Percentiles rank a stretch among this genome's conserved stretches.
Evolutionary conservation across 2,797 vertebrate genomes (phyloP).

Genomic region (Lithobates sylvaticus): DNA sequence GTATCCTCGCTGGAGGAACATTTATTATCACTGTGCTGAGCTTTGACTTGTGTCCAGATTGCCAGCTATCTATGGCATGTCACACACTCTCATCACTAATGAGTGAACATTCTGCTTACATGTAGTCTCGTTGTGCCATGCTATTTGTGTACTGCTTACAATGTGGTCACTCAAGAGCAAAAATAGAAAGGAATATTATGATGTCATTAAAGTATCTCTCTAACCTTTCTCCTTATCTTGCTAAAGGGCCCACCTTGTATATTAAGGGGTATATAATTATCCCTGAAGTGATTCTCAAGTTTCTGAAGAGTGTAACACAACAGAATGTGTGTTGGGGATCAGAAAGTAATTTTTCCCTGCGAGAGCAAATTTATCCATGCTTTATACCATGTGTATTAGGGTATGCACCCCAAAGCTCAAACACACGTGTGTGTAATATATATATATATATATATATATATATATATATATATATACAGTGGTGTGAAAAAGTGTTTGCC

Average conservation of each 20-base stretch:
- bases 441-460: too few relatives aligned
- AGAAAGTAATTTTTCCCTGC: too few relatives aligned
- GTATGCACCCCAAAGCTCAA: too few relatives aligned
- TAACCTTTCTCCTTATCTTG: neutral
- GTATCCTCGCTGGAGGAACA: neutral
- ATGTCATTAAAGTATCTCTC: slow-evolving; percentile 23
- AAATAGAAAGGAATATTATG: slow-evolving; percentile 40
- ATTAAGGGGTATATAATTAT: neutral
- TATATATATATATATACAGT: too few relatives aligned
- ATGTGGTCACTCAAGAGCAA: slow-evolving; percentile 8
- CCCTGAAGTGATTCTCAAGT: too few relatives aligned
- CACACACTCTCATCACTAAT: slow-evolving; percentile 39
- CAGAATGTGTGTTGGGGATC: too few relatives aligned
- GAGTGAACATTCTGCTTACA: slow-evolving; percentile 25
- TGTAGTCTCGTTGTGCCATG: slow-evolving; percentile 12
- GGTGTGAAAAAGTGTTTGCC: too few relatives aligned
- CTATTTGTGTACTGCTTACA: slow-evolving; percentile 25
- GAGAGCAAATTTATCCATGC: too few relatives aligned
- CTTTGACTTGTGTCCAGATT: neutral
- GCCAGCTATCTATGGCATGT: slow-evolving; percentile 39
- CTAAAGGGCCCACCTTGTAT: neutral
- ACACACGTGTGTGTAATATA: too few relatives aligned
- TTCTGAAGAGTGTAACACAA: too few relatives aligned
- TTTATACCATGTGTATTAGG: too few relatives aligned
- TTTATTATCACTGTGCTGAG: slow-evolving; percentile 4